phyloP scores from a whole-genome alignment of 2,113 vertebrate genomes.

The Dicaeum eximium region DNA sequence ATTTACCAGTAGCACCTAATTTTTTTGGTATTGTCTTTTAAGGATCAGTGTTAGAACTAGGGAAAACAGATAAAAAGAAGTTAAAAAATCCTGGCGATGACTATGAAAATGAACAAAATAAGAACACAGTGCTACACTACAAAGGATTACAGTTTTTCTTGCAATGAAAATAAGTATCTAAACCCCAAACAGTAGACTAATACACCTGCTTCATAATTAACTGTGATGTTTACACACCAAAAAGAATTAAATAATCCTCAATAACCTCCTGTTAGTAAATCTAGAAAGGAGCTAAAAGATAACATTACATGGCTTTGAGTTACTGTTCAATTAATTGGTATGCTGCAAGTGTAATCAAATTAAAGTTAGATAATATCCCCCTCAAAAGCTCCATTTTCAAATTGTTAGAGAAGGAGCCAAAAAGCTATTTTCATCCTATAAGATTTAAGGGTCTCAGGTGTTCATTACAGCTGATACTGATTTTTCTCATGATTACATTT shows the following conservation, averaged over 20 bases:
- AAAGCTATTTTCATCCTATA: constrained; percentile 6
- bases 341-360: constrained; percentile 8
- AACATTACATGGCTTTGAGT: neutral
- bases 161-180: neutral
- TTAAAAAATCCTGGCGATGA: neutral
- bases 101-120: neutral
- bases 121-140: neutral
- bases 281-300: neutral
- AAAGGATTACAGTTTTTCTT: neutral
- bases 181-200: neutral
- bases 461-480: constrained; percentile 36
- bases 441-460: constrained; percentile 29
- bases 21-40: neutral
- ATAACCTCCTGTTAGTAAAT: neutral
- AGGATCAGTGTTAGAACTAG: neutral
- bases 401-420: neutral
- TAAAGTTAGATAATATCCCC: neutral
- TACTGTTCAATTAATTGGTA: neutral
- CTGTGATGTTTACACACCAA: neutral
- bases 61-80: neutral
- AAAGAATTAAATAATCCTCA: neutral
- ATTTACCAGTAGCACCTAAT: neutral
- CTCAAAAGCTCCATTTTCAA: neutral
- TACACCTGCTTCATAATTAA: neutral
- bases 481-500: constrained; percentile 49